Evolutionary conservation across 2,888 invertebrate genomes (phyloP).

Genomic region (Molanna angustata): DNA sequence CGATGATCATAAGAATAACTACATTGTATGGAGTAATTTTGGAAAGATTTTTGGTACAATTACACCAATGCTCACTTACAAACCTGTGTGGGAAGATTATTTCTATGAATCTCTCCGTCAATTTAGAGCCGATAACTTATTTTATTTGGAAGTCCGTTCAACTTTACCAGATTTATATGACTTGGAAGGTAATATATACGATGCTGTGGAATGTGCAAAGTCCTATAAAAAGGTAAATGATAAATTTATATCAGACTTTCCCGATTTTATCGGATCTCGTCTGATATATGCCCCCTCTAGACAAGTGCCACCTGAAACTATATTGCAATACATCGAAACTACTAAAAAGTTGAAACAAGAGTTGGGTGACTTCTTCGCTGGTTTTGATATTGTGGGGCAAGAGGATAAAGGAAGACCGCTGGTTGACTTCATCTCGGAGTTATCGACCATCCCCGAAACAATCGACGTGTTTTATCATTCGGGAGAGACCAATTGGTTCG

Average conservation of each 20-base stretch:
- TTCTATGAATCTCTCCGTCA: constrained; percentile 61
- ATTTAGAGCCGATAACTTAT: constrained; percentile 63
- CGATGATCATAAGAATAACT: constrained; percentile 51
- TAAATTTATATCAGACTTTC: constrained; percentile 57
- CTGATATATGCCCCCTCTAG: constrained; percentile 66
- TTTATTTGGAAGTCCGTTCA: constrained; percentile 67
- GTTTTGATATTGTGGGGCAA: constrained; percentile 79
- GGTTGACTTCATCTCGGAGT: constrained; percentile 56
- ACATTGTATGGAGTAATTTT: constrained; percentile 60
- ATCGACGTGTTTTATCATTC: constrained; percentile 75
- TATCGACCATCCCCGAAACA: constrained; percentile 49
- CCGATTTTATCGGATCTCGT: constrained; percentile 65
- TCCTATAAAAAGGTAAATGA: constrained; percentile 57
- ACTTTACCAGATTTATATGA: constrained; percentile 63
- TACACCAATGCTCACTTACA: constrained; percentile 55
- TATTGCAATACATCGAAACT: constrained; percentile 47
- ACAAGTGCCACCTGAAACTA: constrained; percentile 40
- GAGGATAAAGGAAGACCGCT: constrained; percentile 70
- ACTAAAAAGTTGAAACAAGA: constrained; percentile 45
- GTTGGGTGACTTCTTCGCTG: constrained; percentile 66
- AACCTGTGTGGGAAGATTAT: constrained; percentile 63
- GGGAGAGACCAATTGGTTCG: constrained; percentile 78
- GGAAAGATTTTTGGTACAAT: constrained; percentile 54
- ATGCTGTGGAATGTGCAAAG: constrained; percentile 53
- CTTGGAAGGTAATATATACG: constrained; percentile 58